A percentile compares a stretch with the other conserved stretches of the same genome.
phyloP scores from a whole-genome alignment of 92 coral and sea anemone species.

The Parazoanthus darwini region DNA sequence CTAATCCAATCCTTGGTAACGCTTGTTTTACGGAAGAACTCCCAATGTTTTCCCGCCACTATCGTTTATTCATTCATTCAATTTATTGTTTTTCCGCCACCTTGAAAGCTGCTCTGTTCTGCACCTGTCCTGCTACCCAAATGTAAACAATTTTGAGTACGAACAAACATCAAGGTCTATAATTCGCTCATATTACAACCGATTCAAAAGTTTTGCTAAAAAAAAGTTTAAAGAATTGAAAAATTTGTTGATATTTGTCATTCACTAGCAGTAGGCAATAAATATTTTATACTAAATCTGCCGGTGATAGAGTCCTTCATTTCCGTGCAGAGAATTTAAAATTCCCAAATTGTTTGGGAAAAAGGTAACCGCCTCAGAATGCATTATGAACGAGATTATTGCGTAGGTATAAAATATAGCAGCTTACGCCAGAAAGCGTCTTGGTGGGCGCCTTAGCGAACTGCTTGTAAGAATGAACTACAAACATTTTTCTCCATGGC shows the following conservation, averaged over 20 bases:
- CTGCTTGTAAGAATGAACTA: slow-evolving; percentile 10
- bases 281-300: too few species aligned
- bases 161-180: not conserved
- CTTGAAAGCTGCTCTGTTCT: not conserved
- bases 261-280: too few species aligned
- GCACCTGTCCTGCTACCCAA: slow-evolving; percentile 10
- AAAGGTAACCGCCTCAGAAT: slow-evolving; percentile 27
- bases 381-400: slow-evolving; percentile 25
- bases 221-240: not conserved
- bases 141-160: not conserved
- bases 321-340: not conserved
- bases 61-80: not conserved
- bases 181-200: not conserved
- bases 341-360: slow-evolving; percentile 1
- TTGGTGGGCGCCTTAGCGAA: not conserved
- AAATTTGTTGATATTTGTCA: not conserved
- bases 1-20: too few species aligned
- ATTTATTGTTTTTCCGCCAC: slow-evolving; percentile 10
- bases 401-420: slow-evolving; percentile 18
- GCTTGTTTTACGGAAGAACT: too few species aligned
- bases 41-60: slow-evolving; percentile 13
- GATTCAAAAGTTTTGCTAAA: too few species aligned
- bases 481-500: not conserved
- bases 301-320: not conserved
- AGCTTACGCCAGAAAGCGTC: slow-evolving; percentile 19